phyloP scores from a whole-genome alignment of 2,797 vertebrate species.

The Tapirus indicus region DNA sequence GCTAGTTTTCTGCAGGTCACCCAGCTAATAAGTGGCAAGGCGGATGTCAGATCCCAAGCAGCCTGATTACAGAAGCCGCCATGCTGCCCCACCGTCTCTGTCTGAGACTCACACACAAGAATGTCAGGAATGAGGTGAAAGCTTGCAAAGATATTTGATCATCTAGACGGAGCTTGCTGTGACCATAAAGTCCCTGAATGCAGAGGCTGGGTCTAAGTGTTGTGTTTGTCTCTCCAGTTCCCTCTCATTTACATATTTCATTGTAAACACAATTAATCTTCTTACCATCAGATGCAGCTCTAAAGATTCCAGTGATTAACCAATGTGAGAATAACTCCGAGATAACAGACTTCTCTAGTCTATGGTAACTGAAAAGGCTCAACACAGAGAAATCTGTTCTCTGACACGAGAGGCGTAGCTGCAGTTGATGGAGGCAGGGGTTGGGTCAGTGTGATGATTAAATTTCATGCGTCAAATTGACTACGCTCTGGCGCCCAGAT shows the following conservation, averaged over 20 bases:
- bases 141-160: fast-evolving
- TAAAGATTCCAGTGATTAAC: not conserved
- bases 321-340: not conserved
- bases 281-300: not conserved
- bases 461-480: not conserved
- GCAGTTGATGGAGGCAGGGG: fast-evolving
- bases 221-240: fast-evolving
- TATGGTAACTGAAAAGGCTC: not conserved
- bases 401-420: not conserved
- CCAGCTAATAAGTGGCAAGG: fast-evolving
- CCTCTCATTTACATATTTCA: not conserved
- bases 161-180: fast-evolving
- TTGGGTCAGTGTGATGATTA: fast-evolving
- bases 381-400: not conserved
- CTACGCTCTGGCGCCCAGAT: not conserved
- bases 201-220: not conserved
- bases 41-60: not conserved
- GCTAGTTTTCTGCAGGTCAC: not conserved
- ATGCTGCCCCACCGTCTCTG: fast-evolving
- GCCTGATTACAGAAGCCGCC: not conserved
- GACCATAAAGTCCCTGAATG: fast-evolving
- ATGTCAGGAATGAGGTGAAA: not conserved
- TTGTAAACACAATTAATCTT: not conserved
- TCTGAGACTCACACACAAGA: not conserved
- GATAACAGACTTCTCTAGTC: not conserved